Conservation (phyloP, 2,888 invertebrate species). For the Caenorhabditis afra region DNA sequence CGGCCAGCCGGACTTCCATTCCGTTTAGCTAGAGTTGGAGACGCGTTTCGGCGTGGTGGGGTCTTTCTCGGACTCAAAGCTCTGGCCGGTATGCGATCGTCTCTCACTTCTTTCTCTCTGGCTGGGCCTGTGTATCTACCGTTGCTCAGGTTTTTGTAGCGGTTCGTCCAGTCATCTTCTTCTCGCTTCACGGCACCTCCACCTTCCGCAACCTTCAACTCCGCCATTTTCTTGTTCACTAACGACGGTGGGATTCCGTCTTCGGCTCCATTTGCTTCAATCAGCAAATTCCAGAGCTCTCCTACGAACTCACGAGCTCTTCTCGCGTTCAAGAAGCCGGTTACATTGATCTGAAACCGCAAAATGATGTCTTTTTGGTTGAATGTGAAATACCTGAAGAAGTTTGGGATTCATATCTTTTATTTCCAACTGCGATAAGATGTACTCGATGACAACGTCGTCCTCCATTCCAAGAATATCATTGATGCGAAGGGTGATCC, state of each 20-base stretch:
- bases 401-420: slow-evolving; percentile 83
- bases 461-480: slow-evolving; percentile 97
- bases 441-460: slow-evolving; percentile 98
- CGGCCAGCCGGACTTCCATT: slow-evolving; percentile 10
- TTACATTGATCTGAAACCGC: slow-evolving; percentile 96
- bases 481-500: slow-evolving; percentile 97
- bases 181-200: slow-evolving; percentile 13
- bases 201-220: slow-evolving; percentile 84
- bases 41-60: slow-evolving; percentile 44
- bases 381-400: slow-evolving; percentile 66
- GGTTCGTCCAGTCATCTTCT: slow-evolving; percentile 66
- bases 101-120: slow-evolving; percentile 61
- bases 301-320: slow-evolving; percentile 98
- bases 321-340: slow-evolving; percentile 97
- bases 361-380: too few species aligned
- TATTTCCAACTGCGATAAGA: slow-evolving; percentile 95
- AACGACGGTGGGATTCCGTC: slow-evolving; percentile 95
- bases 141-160: slow-evolving; percentile 61
- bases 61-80: slow-evolving; percentile 60
- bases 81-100: slow-evolving; percentile 60
- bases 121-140: slow-evolving; percentile 66
- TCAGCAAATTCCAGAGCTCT: slow-evolving; percentile 94
- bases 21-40: slow-evolving; percentile 19
- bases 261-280: slow-evolving; percentile 90
- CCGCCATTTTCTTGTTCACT: slow-evolving; percentile 96